Evolutionary conservation across 2,113 vertebrate genomes (phyloP).

Genomic region (Lynx canadensis): DNA sequence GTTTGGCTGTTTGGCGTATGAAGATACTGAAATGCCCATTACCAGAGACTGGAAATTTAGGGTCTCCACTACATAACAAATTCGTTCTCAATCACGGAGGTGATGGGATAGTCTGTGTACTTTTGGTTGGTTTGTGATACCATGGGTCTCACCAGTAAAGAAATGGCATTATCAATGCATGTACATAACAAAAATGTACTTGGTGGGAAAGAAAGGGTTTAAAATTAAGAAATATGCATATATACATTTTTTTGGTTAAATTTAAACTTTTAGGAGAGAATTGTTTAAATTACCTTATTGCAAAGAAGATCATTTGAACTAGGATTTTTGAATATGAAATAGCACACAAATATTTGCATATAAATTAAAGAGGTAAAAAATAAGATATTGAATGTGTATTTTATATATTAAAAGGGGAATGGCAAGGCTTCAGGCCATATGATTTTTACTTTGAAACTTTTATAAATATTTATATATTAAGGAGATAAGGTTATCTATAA

Average conservation of each 20-base stretch:
- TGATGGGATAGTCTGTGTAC: neutral
- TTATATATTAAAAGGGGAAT: neutral
- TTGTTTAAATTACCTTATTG: neutral
- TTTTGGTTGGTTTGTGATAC: neutral
- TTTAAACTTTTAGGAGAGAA: neutral
- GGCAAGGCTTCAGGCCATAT: neutral
- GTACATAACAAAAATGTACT: neutral
- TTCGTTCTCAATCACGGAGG: neutral
- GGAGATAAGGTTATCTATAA: neutral
- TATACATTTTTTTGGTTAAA: neutral
- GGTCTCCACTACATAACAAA: neutral
- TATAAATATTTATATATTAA: slow-evolving; percentile 27
- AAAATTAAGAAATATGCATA: neutral
- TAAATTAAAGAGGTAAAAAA: neutral
- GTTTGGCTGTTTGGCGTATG: neutral
- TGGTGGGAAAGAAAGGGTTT: neutral
- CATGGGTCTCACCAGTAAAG: neutral
- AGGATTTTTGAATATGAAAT: neutral
- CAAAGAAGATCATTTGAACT: neutral
- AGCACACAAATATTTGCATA: neutral
- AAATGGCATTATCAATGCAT: neutral
- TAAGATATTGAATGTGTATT: neutral
- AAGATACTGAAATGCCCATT: too few species aligned
- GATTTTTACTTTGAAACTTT: slow-evolving; percentile 26
- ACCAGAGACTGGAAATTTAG: neutral